Conservation (phyloP, 2,113 vertebrate species). For the Gobio gobio region DNA sequence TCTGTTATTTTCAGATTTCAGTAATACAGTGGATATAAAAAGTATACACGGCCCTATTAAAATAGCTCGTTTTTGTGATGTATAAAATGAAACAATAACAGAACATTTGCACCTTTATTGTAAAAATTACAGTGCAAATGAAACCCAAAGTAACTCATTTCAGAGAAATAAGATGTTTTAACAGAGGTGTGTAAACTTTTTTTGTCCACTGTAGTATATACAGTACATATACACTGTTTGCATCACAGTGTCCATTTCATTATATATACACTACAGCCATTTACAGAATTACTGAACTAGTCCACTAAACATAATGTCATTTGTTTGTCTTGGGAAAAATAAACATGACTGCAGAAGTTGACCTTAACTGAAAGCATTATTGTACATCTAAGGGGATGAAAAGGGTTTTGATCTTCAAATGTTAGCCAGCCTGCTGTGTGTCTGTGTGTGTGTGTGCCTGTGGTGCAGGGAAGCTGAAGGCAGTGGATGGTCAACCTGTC, state of each 20-base stretch:
- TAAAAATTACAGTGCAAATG: too few relatives aligned
- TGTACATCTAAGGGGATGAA: neutral
- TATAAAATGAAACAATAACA: too few relatives aligned
- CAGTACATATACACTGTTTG: neutral
- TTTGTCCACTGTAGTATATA: too few relatives aligned
- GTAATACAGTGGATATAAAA: neutral
- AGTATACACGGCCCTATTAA: too few relatives aligned
- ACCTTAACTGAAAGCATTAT: neutral
- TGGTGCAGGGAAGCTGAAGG: neutral
- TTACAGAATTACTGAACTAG: neutral
- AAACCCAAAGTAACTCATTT: too few relatives aligned
- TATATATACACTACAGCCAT: neutral
- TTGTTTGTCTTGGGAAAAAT: neutral
- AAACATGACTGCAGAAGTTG: neutral
- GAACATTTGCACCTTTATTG: too few relatives aligned
- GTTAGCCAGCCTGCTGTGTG: conserved; percentile 17
- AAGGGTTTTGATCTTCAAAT: conserved; percentile 8
- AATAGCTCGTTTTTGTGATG: too few relatives aligned
- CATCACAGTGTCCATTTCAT: neutral
- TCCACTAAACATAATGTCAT: neutral
- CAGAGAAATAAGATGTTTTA: too few relatives aligned
- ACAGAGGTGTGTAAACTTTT: too few relatives aligned
- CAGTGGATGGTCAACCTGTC: conserved; percentile 26
- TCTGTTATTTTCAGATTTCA: neutral
- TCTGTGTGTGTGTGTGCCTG: neutral